Evolutionary conservation across 2,113 vertebrate species (phyloP).

Genomic region (Pomatostomus ruficeps): DNA sequence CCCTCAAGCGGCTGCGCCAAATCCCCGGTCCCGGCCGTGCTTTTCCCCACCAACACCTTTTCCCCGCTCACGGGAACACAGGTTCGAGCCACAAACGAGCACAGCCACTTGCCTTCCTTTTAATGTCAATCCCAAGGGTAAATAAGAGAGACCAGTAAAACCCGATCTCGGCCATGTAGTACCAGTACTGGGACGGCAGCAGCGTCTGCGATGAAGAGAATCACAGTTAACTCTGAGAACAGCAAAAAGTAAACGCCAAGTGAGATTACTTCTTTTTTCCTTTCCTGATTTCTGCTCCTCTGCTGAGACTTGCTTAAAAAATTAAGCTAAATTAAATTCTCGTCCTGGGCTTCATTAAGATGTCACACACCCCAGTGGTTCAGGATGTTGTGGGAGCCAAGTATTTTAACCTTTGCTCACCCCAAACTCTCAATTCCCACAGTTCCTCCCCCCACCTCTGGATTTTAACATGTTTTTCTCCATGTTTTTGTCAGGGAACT

Average conservation of each 20-base stretch:
- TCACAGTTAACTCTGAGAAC: neutral
- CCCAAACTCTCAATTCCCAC: neutral
- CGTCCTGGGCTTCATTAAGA: conserved; percentile 40
- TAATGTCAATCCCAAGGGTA: conserved; percentile 86
- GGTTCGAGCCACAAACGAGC: neutral
- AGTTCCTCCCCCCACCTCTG: neutral
- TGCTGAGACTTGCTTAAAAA: conserved; percentile 18
- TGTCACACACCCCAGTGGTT: no score
- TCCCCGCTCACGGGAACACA: fast-evolving
- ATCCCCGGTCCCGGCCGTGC: neutral
- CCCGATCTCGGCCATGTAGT: conserved; percentile 89
- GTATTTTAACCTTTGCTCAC: conserved; percentile 47
- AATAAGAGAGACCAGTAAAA: conserved; percentile 91
- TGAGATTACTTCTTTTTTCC: neutral
- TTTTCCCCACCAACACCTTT: fast-evolving
- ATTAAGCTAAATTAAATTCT: conserved; percentile 3
- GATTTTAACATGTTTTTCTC: neutral
- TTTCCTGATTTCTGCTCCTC: neutral
- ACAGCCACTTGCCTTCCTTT: conserved; percentile 82
- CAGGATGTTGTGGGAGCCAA: conserved; percentile 26
- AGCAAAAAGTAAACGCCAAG: neutral
- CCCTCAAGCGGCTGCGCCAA: conserved; percentile 23
- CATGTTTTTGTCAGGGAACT: neutral
- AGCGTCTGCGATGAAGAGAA: conserved; percentile 72
- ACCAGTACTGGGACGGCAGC: conserved; percentile 94